Base-by-base conservation (phyloP, 2,888 invertebrate genomes). In the Yponomeuta sedellus region DNA sequence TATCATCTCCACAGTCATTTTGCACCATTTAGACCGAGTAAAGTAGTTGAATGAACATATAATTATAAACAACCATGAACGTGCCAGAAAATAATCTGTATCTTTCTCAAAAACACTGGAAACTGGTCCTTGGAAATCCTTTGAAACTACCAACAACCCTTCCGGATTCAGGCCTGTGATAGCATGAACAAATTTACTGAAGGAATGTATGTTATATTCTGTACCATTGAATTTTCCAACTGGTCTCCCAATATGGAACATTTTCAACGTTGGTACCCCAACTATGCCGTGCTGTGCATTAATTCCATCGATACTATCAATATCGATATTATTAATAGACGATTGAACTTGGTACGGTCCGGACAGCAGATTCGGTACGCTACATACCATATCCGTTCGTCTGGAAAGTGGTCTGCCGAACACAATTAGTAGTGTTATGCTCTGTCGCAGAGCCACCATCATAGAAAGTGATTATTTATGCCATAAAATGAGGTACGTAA, bases 271-370 rank as follows among this genome's bases (percentile, higher is more conserved):
- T 10, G 98, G 98, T 57, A 98, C 95, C 20, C 97, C 97, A 10
- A 97, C 95, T 68, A 98, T 96, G 11, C 98, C 98, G 83, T 96
- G 97, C 74, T 97, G 96, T 0, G 97, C 96, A 85, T 97, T 98
- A 64, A 97, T 96, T 69, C 95, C 94, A 77, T 95, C n/a, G 94
- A 75, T 96, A 94, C 78, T 94, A n/a, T 94, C 73, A 96, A 93
- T 1, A n/a, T n/a, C n/a, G n/a, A n/a, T n/a, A n/a, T n/a, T n/a
- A n/a, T n/a, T n/a, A n/a, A n/a, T n/a, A n/a, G n/a, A n/a, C n/a
- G n/a, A n/a, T n/a, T n/a, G n/a, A n/a, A n/a, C n/a, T n/a, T n/a
- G n/a, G n/a, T n/a, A n/a, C n/a, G n/a, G n/a, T n/a, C n/a, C n/a
- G n/a, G n/a, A n/a, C n/a, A n/a, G n/a, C n/a, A n/a, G n/a, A n/a